Evolutionary conservation across 2,797 vertebrate species (phyloP).

Genomic region (Mionectes olivaceus): DNA sequence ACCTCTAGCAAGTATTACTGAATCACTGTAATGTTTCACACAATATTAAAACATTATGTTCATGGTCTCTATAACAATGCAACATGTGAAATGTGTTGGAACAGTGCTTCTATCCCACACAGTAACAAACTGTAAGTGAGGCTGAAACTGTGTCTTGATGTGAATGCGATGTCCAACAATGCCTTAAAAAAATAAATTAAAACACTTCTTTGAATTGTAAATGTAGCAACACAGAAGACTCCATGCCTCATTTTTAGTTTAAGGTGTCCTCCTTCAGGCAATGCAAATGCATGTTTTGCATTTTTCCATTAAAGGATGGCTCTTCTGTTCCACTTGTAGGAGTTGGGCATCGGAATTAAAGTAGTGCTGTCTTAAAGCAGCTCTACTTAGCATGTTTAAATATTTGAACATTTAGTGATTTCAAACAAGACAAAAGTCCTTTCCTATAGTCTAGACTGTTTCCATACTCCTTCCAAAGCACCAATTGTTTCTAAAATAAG

Average conservation of each 20-base stretch:
- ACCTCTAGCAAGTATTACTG: neutral
- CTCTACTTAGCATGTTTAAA: neutral
- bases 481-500: constrained; percentile 63
- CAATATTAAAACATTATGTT: neutral
- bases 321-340: neutral
- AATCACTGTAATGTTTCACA: neutral
- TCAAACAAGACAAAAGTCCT: neutral
- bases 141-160: neutral
- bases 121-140: neutral
- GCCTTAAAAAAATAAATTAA: neutral
- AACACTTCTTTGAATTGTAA: neutral
- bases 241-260: neutral
- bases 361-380: neutral
- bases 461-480: constrained; percentile 1
- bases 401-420: neutral
- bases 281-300: neutral
- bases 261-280: neutral
- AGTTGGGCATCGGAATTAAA: neutral
- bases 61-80: neutral
- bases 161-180: neutral
- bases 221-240: neutral
- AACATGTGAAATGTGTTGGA: neutral
- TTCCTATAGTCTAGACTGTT: neutral
- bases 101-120: neutral
- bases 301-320: neutral